A percentile compares a stretch with the other conserved stretches of the same genome.
Conservation (phyloP, 2,888 invertebrate species). For the Apeira syringaria region DNA sequence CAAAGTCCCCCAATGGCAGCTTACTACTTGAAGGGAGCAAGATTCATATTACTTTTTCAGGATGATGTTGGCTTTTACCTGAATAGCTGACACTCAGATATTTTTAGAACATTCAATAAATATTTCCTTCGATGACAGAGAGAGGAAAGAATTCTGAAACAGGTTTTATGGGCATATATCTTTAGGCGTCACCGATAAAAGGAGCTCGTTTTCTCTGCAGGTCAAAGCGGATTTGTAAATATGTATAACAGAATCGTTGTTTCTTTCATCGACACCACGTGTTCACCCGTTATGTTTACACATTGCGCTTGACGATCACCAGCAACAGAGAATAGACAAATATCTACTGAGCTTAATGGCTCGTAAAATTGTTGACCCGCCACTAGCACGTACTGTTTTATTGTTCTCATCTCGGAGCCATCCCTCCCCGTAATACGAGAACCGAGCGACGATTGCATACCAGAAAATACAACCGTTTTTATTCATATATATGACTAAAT, state of each 20-base stretch:
- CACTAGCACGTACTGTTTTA: constrained; percentile 31
- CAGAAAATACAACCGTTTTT: constrained; percentile 9
- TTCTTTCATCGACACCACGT: constrained; percentile 1
- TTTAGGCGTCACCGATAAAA: no score
- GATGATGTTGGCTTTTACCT: constrained; percentile 28
- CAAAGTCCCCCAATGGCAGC: constrained; percentile 51
- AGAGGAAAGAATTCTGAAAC: background rate
- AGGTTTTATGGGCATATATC: no score
- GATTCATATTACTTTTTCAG: constrained; percentile 52
- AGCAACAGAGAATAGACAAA: constrained; percentile 28
- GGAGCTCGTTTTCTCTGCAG: background rate
- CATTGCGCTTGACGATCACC: constrained; percentile 23
- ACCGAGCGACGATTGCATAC: constrained; percentile 16
- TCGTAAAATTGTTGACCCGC: constrained; percentile 35
- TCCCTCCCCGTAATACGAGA: constrained; percentile 21
- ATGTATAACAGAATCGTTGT: background rate
- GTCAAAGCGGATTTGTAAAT: constrained; percentile 2
- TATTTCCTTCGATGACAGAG: background rate
- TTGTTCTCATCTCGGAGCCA: constrained; percentile 21
- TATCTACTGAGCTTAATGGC: constrained; percentile 29
- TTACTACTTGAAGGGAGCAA: constrained; percentile 46
- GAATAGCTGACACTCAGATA: constrained; percentile 15
- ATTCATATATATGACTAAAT: background rate
- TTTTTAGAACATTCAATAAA: constrained; percentile 13
- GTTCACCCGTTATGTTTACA: constrained; percentile 24